A percentile compares a stretch with the other conserved stretches of the same genome.
These are phyloP conservation scores for Horisme vitalbata DNA, from an alignment of 2,888 invertebrate genomes.

Conservation along the genomic window DNA sequence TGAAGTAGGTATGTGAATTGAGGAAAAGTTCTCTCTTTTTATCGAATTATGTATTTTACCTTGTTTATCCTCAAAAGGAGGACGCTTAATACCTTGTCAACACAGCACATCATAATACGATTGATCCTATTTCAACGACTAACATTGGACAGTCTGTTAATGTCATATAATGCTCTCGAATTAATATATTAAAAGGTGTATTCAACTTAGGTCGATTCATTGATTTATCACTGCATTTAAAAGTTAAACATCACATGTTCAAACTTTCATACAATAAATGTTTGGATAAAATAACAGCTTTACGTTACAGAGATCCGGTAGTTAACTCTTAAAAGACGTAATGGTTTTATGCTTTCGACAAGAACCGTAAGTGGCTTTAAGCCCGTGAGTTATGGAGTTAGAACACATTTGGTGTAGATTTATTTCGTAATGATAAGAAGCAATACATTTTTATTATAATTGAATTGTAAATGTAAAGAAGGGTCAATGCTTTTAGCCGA, in stretches of 20 bases:
- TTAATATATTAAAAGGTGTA: constrained; percentile 50
- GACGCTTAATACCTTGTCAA: neutral
- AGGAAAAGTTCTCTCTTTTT: no score
- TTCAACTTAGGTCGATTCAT: constrained; percentile 32
- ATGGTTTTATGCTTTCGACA: constrained; percentile 44
- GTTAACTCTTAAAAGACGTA: constrained; percentile 40
- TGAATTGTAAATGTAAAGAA: constrained; percentile 38
- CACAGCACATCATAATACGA: no score
- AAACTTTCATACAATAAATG: constrained; percentile 32
- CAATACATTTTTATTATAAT: constrained; percentile 22
- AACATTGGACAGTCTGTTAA: no score
- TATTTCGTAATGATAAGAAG: constrained; percentile 27
- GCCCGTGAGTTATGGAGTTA: constrained; percentile 31
- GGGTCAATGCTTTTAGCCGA: constrained; percentile 53
- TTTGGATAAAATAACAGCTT: constrained; percentile 45
- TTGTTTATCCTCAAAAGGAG: neutral
- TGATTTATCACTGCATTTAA: constrained; percentile 47
- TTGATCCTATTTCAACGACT: no score
- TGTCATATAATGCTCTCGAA: constrained; percentile 30
- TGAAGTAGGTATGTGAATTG: no score
- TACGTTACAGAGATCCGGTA: constrained; percentile 49
- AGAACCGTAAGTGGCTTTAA: constrained; percentile 33
- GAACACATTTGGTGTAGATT: constrained; percentile 28
- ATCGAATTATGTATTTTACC: neutral
- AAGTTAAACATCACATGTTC: constrained; percentile 43